Conservation (phyloP, 1,140 invertebrate genomes). For the Heterodera carotae region DNA sequence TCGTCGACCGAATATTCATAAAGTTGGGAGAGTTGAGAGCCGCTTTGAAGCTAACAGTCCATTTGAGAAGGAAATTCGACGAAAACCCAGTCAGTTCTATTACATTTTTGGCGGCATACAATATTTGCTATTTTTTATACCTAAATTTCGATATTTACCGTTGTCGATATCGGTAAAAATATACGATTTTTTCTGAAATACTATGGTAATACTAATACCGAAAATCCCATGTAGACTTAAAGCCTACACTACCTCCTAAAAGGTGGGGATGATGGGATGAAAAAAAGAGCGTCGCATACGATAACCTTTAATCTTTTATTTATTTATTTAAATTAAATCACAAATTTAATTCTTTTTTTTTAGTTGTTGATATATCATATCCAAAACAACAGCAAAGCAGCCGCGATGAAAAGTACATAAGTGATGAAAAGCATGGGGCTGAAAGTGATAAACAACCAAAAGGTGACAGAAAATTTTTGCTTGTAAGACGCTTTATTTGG, state of each 20-base stretch:
- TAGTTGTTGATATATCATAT: not conserved
- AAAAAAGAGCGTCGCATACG: too few species aligned
- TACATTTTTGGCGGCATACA: not conserved
- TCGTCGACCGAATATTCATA: too few species aligned
- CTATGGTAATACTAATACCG: too few species aligned
- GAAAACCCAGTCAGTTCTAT: constrained; percentile 20
- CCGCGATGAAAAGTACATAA: not conserved
- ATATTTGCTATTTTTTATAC: too few species aligned
- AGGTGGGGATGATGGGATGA: too few species aligned
- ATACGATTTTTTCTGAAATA: too few species aligned
- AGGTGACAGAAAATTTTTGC: not conserved
- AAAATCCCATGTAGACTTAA: too few species aligned
- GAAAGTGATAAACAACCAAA: not conserved
- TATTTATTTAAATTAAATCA: too few species aligned
- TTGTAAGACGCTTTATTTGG: not conserved
- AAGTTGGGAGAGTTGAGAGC: constrained; percentile 11
- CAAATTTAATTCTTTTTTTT: not conserved
- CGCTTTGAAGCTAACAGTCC: constrained; percentile 26
- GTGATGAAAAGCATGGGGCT: not conserved
- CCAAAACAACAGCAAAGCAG: not conserved
- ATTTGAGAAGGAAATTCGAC: constrained; percentile 33
- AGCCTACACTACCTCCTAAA: too few species aligned
- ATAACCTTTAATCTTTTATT: too few species aligned
- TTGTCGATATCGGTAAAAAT: too few species aligned
- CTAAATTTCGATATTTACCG: too few species aligned